These are phyloP conservation scores for Cynopterus sphinx DNA, from an alignment of 2,797 vertebrate genomes.

Conservation along the genomic window DNA sequence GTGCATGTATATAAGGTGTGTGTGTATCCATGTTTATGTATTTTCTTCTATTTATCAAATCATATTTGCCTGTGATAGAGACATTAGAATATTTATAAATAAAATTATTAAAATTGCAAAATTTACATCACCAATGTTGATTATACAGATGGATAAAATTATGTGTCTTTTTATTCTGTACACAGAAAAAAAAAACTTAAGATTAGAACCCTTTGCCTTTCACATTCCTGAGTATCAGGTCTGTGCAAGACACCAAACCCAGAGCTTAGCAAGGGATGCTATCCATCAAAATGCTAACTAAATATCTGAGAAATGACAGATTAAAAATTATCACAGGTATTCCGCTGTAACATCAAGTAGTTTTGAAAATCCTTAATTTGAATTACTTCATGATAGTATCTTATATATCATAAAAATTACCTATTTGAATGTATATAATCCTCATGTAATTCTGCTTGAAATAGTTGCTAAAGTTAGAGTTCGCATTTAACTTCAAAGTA, in stretches of 20 bases:
- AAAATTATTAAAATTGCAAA: not conserved
- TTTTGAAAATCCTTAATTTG: not conserved
- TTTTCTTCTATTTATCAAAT: not conserved
- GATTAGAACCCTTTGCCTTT: not conserved
- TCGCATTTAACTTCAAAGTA: conserved; percentile 29
- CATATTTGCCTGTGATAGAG: not conserved
- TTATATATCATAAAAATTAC: not conserved
- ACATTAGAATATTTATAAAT: not conserved
- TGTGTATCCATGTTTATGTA: not conserved
- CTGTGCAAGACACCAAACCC: not conserved
- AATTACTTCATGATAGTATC: not conserved
- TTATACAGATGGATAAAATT: not conserved
- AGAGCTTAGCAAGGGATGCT: rapidly evolving
- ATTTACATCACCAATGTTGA: not conserved
- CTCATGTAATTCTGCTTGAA: not conserved
- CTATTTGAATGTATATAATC: not conserved
- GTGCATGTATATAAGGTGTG: not conserved
- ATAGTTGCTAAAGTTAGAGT: not conserved
- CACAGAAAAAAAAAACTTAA: not conserved
- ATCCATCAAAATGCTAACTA: not conserved
- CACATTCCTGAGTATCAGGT: not conserved
- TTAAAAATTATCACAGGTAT: not conserved
- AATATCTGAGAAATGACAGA: not conserved
- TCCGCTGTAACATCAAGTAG: not conserved
- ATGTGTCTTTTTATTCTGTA: not conserved